phyloP scores from a whole-genome alignment of 2,113 vertebrate genomes.

The Tamias sibiricus region DNA sequence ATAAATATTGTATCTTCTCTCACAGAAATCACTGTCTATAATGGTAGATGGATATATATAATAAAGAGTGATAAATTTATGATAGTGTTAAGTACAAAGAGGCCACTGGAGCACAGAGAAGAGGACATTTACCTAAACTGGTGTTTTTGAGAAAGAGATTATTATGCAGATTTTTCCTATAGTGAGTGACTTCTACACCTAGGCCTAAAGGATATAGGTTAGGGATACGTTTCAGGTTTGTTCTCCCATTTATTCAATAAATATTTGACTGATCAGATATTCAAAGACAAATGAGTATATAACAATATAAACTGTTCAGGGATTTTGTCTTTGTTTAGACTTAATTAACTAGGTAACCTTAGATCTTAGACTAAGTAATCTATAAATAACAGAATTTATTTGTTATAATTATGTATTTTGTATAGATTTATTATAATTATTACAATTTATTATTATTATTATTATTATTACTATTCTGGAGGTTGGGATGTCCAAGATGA shows the following conservation, averaged over 20 bases:
- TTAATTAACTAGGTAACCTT: not conserved
- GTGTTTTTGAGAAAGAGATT: not conserved
- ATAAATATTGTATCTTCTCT: not conserved
- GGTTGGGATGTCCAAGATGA: not conserved
- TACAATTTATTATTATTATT: no score
- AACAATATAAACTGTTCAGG: not conserved
- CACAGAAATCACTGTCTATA: slow-evolving; percentile 44
- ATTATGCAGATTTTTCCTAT: not conserved
- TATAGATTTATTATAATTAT: no score
- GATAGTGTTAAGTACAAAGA: not conserved
- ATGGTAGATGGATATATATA: not conserved
- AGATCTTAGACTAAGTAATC: not conserved
- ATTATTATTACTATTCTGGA: not conserved
- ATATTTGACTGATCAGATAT: not conserved
- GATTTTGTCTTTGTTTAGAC: not conserved
- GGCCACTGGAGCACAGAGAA: not conserved
- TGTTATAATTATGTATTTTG: not conserved
- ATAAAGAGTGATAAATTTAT: not conserved
- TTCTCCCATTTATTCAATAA: no score
- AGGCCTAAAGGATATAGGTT: not conserved
- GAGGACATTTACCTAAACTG: not conserved
- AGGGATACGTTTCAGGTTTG: not conserved
- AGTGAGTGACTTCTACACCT: not conserved
- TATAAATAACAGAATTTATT: slow-evolving; percentile 24
- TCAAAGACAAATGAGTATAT: not conserved